Evolutionary conservation across 2,888 invertebrate species (phyloP), one percentile per base, ranked within the genome.

Genomic region (Cheilosia impressa): DNA sequence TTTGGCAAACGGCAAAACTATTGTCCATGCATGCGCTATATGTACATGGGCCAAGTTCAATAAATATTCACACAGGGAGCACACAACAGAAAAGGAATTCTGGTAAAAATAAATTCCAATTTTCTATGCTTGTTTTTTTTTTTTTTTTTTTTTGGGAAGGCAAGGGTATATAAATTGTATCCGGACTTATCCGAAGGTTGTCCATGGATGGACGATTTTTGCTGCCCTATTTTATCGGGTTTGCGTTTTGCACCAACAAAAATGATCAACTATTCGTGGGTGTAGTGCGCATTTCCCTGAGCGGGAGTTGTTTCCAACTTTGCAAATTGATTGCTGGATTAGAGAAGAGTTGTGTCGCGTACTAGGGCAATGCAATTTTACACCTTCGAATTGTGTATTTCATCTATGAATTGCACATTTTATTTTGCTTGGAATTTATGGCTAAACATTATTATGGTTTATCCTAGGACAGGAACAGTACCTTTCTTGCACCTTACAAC

Each of bases 41-140:
- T n/a, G n/a, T n/a, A 41, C 53, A 27, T 34, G 13, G 60, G 52
- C 60, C 72, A 72, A 72, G 72, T 72, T 72, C 72, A 72, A 72
- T 72, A 41, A 60, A 58, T 69, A 58, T 69, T 69, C 57, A 47
- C 57, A 47, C 66, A 34, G 27, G 45, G 19, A 19, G 6, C 15
- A 53, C 17, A 24, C 22, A 52, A 63, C 6, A 22, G 34, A 17
- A 24, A 58, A 63, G 17, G 13, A 50, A 22, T 31, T 19, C 15
- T 13, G 13, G 4, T 17, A 2, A 43, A 43, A 43, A n/a, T 15
- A 15, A 5, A 24, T n/a, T n/a, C 7, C 2, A 43, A 60, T 9
- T 15, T 43, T 7, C 6, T 15, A 5, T 19, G 4, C 0, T 1
- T 13, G 10, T 0, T 38, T 4, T 13, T 13, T 38, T 38, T 38